A percentile compares a stretch with the other conserved stretches of the same genome.
phyloP scores from a whole-genome alignment of 2,888 invertebrate genomes.

The Ochropleura leucogaster region DNA sequence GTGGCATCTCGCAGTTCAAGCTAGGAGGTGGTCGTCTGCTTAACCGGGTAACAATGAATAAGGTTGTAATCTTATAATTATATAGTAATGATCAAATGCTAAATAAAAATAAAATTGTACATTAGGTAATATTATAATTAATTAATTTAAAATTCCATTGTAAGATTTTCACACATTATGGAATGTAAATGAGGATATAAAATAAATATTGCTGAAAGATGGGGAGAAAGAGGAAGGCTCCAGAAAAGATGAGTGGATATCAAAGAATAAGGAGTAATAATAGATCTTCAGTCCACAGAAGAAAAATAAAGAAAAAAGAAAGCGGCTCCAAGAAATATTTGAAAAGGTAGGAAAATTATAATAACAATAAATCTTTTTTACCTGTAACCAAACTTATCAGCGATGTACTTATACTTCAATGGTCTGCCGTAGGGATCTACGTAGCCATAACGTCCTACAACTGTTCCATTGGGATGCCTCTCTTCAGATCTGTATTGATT shows the following conservation, averaged over 20 bases:
- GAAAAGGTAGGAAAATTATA: background rate
- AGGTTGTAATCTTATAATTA: background rate
- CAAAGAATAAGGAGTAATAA: background rate
- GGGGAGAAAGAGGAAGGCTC: background rate
- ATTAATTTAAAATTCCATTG: too few species aligned
- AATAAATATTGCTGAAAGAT: background rate
- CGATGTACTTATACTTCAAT: constrained; percentile 91
- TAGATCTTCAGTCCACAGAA: background rate
- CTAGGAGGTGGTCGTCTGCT: too few species aligned
- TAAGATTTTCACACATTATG: too few species aligned
- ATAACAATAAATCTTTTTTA: constrained; percentile 66
- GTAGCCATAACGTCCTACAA: constrained; percentile 93
- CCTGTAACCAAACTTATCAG: constrained; percentile 93
- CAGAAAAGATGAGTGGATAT: background rate
- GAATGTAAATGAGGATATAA: too few species aligned
- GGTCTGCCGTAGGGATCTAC: constrained; percentile 92
- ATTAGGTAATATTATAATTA: too few species aligned
- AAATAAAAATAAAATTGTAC: too few species aligned
- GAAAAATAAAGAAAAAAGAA: background rate
- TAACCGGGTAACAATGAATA: too few species aligned
- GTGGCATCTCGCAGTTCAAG: too few species aligned
- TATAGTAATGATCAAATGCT: background rate
- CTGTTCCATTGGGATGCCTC: constrained; percentile 93
- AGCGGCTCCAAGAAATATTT: background rate
- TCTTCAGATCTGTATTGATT: constrained; percentile 93